Percentiles rank a stretch among this genome's conserved stretches.
These are phyloP conservation scores for Saccostrea echinata DNA, from an alignment of 1,140 invertebrate species.

Conservation along the genomic window DNA sequence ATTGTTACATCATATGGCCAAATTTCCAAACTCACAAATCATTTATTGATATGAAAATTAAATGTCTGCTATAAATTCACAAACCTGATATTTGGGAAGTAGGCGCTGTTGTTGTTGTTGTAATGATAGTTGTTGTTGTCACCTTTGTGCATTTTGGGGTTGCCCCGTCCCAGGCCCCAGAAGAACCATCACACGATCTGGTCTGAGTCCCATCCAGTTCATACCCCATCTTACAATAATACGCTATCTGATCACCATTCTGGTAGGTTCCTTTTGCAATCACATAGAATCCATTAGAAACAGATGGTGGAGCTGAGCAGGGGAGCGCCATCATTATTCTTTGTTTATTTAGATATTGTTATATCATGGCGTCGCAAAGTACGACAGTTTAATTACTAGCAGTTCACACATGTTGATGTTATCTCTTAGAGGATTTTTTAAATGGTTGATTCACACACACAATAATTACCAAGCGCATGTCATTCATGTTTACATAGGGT, in stretches of 20 bases:
- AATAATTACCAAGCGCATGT: too few relatives aligned
- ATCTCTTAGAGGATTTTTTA: neutral
- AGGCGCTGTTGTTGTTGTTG: neutral
- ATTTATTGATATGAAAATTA: too few relatives aligned
- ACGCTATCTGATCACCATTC: neutral
- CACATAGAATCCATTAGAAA: conserved; percentile 16
- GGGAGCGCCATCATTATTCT: neutral
- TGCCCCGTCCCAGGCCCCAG: neutral
- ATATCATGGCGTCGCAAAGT: neutral
- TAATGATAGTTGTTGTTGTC: neutral
- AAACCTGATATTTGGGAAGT: neutral
- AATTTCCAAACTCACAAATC: too few relatives aligned
- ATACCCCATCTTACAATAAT: conserved; percentile 21
- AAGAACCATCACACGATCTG: neutral
- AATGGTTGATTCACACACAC: neutral
- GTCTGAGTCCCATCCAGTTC: neutral
- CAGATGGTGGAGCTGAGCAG: neutral
- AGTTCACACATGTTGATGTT: neutral
- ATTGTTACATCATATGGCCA: too few relatives aligned
- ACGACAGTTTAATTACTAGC: neutral
- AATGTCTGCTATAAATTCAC: neutral
- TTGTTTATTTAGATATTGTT: neutral
- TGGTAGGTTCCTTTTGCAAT: neutral
- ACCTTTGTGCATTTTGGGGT: neutral
- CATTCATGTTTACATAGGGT: too few relatives aligned